Conservation (phyloP, 2,888 invertebrate genomes). For the Erebia palarica region DNA sequence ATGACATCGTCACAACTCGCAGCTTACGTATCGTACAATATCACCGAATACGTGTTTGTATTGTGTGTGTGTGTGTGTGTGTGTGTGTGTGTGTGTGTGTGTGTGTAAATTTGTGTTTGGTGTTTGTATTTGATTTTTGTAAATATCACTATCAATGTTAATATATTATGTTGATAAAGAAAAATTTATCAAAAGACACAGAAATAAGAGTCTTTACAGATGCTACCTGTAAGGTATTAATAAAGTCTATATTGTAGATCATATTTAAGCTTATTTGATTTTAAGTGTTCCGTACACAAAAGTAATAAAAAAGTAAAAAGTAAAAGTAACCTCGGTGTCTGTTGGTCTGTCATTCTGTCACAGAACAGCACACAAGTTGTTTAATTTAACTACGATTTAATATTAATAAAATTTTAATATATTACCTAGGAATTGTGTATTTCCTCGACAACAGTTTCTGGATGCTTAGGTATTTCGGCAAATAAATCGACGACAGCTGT, state of each 20-base stretch:
- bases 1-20: no score
- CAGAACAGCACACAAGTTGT: no score
- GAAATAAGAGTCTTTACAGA: slow-evolving; percentile 2
- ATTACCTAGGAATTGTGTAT: no score
- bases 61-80: not conserved
- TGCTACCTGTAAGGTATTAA: not conserved
- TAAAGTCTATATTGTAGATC: slow-evolving; percentile 3
- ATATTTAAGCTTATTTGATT: not conserved
- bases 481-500: no score
- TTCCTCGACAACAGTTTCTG: no score
- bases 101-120: not conserved
- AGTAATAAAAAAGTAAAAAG: not conserved
- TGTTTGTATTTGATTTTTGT: not conserved
- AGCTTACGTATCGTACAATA: no score
- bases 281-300: not conserved
- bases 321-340: no score
- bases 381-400: no score
- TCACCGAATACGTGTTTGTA: no score
- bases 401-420: no score
- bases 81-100: no score
- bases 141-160: not conserved
- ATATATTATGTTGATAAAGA: not conserved
- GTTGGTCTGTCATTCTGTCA: not conserved
- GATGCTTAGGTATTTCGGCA: no score
- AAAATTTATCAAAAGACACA: not conserved